phyloP scores from a whole-genome alignment of 1,140 invertebrate species.

The Euura saliciscinereae region DNA sequence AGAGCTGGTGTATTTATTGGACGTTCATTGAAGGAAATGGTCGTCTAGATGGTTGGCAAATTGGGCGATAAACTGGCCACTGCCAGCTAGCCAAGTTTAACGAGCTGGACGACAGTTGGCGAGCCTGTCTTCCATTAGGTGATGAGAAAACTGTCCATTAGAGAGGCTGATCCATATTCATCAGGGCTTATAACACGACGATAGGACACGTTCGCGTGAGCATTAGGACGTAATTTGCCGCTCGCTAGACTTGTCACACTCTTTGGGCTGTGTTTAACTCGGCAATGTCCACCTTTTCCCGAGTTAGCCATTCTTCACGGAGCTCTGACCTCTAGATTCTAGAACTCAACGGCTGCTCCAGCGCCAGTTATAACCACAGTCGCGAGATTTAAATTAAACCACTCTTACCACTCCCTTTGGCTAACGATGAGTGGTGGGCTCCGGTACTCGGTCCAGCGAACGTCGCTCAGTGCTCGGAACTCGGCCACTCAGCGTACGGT shows the following conservation, averaged over 20 bases:
- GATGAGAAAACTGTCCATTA: constrained; percentile 41
- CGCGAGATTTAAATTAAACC: not conserved
- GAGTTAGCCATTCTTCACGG: too few species aligned
- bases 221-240: not conserved
- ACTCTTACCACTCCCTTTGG: not conserved
- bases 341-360: not conserved
- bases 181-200: constrained; percentile 17
- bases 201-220: not conserved
- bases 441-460: not conserved
- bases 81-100: constrained; percentile 5
- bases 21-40: not conserved
- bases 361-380: not conserved
- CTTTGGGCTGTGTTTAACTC: not conserved
- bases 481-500: too few species aligned
- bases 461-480: not conserved
- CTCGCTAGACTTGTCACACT: not conserved
- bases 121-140: constrained; percentile 36
- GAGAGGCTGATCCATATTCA: constrained; percentile 36
- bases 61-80: not conserved
- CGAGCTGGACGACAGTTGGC: constrained; percentile 10
- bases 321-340: not conserved
- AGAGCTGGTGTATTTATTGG: not conserved
- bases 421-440: constrained; percentile 10
- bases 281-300: not conserved
- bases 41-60: not conserved